These are phyloP conservation scores for Trachelus troglodyta DNA, from an alignment of 2,888 invertebrate genomes.

Conservation along the genomic window DNA sequence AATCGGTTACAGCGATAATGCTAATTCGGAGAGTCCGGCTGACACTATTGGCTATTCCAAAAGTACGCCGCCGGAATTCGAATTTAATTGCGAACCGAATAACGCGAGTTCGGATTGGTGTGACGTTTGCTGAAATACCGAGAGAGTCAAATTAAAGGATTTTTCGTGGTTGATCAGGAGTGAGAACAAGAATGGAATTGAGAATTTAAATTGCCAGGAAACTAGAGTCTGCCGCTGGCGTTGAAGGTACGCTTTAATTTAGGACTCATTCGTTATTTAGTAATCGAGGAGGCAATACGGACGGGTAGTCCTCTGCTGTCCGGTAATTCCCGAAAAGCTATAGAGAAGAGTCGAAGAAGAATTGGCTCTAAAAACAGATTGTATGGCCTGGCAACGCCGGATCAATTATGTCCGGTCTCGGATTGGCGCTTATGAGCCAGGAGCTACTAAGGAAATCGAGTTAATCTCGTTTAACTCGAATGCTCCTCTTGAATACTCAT, in stretches of 20 bases:
- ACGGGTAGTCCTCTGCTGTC: not conserved
- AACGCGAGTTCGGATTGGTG: not conserved
- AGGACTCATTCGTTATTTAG: conserved; percentile 19
- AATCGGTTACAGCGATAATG: not conserved
- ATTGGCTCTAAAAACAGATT: conserved; percentile 25
- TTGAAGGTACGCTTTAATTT: conserved; percentile 16
- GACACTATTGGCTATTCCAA: not conserved
- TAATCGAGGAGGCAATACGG: conserved; percentile 9
- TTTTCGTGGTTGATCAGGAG: not conserved
- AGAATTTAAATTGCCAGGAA: not conserved
- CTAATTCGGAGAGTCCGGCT: not conserved
- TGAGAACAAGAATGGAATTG: not conserved
- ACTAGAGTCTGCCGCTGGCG: not conserved
- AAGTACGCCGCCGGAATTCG: not conserved
- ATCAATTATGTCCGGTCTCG: conserved; percentile 3
- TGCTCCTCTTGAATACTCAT: not conserved
- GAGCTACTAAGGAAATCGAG: not conserved
- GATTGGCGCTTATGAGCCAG: conserved; percentile 1
- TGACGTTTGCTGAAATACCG: not conserved
- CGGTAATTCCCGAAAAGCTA: not conserved
- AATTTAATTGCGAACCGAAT: not conserved
- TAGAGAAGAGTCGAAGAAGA: conserved; percentile 14
- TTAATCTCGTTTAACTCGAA: conserved; percentile 2
- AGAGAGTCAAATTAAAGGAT: not conserved
- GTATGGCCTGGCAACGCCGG: conserved; percentile 11